Evolutionary conservation across 2,888 invertebrate genomes (phyloP).

Genomic region (Rhabditoides inermis): DNA sequence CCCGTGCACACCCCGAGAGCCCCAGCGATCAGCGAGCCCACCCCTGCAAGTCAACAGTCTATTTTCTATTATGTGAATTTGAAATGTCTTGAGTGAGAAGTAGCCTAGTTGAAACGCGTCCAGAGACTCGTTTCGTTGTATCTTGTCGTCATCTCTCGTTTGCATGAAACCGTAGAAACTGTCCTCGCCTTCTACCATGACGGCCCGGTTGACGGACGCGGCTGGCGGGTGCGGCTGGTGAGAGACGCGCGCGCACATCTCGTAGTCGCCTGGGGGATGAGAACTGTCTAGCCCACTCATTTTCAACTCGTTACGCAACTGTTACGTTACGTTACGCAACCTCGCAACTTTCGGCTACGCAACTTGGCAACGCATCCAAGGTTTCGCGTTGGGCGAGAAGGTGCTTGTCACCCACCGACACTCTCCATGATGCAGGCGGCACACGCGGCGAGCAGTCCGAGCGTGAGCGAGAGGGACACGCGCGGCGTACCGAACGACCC

Average conservation of each 20-base stretch:
- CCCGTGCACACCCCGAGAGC: slow-evolving; percentile 36
- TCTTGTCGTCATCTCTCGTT: background rate
- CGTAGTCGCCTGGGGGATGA: slow-evolving; percentile 13
- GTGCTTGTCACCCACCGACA: slow-evolving; percentile 22
- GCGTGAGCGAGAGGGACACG: slow-evolving; percentile 30
- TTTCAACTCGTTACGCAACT: too few species aligned
- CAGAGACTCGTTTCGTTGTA: too few species aligned
- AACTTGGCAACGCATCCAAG: too few species aligned
- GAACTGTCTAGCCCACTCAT: too few species aligned
- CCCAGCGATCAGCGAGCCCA: slow-evolving; percentile 35
- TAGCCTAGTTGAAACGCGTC: slow-evolving; percentile 1
- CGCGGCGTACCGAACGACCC: slow-evolving; percentile 37
- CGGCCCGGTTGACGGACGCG: slow-evolving; percentile 39
- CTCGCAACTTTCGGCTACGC: too few species aligned
- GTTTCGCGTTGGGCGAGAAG: slow-evolving; percentile 14
- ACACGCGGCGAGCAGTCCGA: slow-evolving; percentile 38
- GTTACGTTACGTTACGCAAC: slow-evolving; percentile 15
- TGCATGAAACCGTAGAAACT: background rate
- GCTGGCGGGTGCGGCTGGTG: slow-evolving; percentile 34
- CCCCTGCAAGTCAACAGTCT: slow-evolving; percentile 13
- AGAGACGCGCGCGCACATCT: slow-evolving; percentile 25
- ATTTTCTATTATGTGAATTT: background rate
- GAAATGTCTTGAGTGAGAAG: background rate
- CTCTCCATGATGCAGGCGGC: slow-evolving; percentile 39
- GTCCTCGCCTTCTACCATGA: slow-evolving; percentile 34